Evolutionary conservation across 2,113 vertebrate species (phyloP), one percentile per base, ranked within the genome.

Genomic region (Ivindomyrus marchei): DNA sequence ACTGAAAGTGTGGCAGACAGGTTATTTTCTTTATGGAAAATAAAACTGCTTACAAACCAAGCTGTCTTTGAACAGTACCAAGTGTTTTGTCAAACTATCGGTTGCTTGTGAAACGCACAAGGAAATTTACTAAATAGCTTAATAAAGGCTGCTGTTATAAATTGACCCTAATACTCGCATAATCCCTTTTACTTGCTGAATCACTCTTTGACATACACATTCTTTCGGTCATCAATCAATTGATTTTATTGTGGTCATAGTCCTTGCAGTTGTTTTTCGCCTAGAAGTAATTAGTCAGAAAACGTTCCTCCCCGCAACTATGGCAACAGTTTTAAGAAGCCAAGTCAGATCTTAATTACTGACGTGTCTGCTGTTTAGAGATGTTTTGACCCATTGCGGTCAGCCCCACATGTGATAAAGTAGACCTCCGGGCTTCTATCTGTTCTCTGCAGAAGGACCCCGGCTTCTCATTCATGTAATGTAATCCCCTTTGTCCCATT

Each of bases 281-380:
- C 92, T 91, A 85, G 83, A 87, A 91, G 90, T 94, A 95, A 96
- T 95, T 95, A 95, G 92, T 91, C 89, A 91, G 93, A 93, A 91
- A 94, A 91, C 88, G 7, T 62, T 62, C 56, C 24, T 62, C 6
- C 56, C 56, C 2, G 90, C 94, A 95, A 95, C 95, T 94, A 95
- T 96, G 92, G 93, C 92, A 95, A 96, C 94, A 96, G 93, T 95
- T 93, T 94, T 92, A 91, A 93, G 90, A 93, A 94, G 93, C 56
- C 56, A 62, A 94, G 91, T 85, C 89, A 94, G 90, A 91, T 92
- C 91, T 93, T 94, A 93, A 94, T 95, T 94, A 94, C 90, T 87
- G 10, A 92, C 92, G 89, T 93, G 93, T 93, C 94, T 93, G 90
- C 52, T 53, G 15, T 19, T 53, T 53, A 52, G 50, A 52, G 50